Evolutionary conservation across 2,113 vertebrate genomes (phyloP).

Genomic region (human): DNA sequence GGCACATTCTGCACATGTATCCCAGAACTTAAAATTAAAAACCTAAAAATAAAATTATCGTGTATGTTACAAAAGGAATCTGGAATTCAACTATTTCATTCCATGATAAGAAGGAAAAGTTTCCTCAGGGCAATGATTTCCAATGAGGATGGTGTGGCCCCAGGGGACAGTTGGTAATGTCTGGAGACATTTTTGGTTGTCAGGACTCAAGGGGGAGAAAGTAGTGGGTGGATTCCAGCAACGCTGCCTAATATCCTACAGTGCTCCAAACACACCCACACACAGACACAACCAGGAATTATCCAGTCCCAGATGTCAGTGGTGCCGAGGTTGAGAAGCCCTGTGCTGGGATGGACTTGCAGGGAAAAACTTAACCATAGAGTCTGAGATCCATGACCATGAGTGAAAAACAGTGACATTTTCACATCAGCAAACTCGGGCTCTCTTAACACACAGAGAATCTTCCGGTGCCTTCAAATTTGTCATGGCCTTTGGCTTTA

Average conservation of each 20-base stretch:
- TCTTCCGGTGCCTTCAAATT: not conserved
- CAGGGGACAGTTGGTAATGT: not conserved
- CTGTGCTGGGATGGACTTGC: not conserved
- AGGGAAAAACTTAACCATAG: not conserved
- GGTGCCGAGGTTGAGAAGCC: not conserved
- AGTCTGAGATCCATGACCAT: rapidly evolving
- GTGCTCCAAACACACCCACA: not conserved
- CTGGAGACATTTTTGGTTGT: not conserved
- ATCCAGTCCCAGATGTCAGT: not conserved
- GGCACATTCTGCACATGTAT: no score
- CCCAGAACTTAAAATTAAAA: no score
- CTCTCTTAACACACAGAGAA: not conserved
- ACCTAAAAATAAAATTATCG: no score
- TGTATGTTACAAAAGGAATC: not conserved
- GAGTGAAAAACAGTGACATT: not conserved
- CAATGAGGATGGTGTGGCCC: no score
- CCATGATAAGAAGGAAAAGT: not conserved
- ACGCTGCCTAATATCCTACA: not conserved
- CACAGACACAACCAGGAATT: not conserved
- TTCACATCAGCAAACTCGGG: not conserved
- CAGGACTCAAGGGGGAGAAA: not conserved
- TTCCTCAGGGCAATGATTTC: not conserved
- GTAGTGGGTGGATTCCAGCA: not conserved
- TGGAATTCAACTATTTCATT: not conserved
- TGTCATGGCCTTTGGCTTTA: not conserved